These are phyloP conservation scores for Astur gentilis DNA, from an alignment of 2,113 vertebrate species.

Conservation along the genomic window DNA sequence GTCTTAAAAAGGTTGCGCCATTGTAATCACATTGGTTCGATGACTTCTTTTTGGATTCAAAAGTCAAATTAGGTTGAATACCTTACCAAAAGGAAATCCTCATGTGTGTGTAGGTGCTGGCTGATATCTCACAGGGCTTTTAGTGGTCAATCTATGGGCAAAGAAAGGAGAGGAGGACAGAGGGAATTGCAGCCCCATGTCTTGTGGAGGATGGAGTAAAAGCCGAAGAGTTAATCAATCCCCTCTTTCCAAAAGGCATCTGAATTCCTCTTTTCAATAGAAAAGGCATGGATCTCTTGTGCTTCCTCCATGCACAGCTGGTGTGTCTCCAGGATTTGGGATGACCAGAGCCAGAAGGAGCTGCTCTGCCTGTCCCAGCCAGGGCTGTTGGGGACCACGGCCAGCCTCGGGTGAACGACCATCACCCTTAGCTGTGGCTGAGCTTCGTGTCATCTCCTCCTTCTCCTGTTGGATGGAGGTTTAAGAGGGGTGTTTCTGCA, in stretches of 20 bases:
- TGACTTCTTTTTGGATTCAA: not conserved
- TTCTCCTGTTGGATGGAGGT: not conserved
- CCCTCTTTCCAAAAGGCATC: not conserved
- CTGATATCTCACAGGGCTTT: not conserved
- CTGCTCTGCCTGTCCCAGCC: not conserved
- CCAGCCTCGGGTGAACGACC: not conserved
- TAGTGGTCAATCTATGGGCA: not conserved
- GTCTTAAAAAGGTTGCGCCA: not conserved
- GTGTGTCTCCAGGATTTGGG: not conserved
- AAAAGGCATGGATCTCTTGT: not conserved
- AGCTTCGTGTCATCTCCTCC: not conserved
- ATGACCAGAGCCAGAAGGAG: not conserved
- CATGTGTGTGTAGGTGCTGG: fast-evolving
- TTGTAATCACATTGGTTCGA: not conserved
- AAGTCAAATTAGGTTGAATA: not conserved
- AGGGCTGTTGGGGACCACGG: not conserved
- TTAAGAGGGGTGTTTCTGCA: not conserved
- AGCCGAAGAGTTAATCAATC: not conserved
- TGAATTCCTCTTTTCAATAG: not conserved
- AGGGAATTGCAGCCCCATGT: not conserved
- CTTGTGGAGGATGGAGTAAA: not conserved
- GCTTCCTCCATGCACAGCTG: not conserved
- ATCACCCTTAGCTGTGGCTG: not conserved
- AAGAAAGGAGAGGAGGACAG: not conserved
- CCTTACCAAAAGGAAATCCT: not conserved